Evolutionary conservation across 2,113 vertebrate genomes (phyloP).

Genomic region (Neopipo cinnamomea): DNA sequence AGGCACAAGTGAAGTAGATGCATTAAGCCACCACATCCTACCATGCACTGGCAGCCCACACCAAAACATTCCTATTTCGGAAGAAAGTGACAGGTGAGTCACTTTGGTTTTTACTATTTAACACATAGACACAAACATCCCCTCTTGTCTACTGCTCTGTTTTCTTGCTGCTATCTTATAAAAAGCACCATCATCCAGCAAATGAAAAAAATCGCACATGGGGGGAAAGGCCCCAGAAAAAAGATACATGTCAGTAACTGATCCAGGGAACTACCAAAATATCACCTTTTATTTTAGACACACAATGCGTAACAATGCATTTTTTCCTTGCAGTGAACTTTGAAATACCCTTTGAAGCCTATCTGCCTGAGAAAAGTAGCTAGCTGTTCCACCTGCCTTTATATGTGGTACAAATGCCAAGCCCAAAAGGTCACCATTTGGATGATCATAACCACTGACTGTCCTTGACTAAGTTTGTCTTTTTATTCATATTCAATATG

Average conservation of each 20-base stretch:
- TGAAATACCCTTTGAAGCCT: not conserved
- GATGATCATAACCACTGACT: not conserved
- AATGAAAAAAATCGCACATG: not conserved
- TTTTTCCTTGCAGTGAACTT: not conserved
- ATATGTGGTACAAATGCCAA: not conserved
- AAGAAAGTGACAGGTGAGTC: not conserved
- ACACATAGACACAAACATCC: not conserved
- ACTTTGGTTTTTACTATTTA: not conserved
- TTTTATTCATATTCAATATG: not conserved
- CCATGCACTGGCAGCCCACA: not conserved
- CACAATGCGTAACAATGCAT: fast-evolving
- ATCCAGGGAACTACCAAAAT: not conserved
- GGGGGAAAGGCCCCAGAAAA: not conserved
- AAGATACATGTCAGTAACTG: not conserved
- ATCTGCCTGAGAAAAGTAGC: not conserved
- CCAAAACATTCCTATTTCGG: not conserved
- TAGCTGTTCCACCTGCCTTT: not conserved
- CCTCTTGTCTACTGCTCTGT: not conserved
- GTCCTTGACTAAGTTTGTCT: not conserved
- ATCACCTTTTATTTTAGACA: not conserved
- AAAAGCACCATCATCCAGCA: not conserved
- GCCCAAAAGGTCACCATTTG: not conserved
- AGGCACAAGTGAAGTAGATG: not conserved
- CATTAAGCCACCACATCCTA: not conserved
- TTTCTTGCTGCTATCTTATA: not conserved